Evolutionary conservation across 2,888 invertebrate species (phyloP), one percentile per base, ranked within the genome.

Genomic region (Falcaria lacertinaria): DNA sequence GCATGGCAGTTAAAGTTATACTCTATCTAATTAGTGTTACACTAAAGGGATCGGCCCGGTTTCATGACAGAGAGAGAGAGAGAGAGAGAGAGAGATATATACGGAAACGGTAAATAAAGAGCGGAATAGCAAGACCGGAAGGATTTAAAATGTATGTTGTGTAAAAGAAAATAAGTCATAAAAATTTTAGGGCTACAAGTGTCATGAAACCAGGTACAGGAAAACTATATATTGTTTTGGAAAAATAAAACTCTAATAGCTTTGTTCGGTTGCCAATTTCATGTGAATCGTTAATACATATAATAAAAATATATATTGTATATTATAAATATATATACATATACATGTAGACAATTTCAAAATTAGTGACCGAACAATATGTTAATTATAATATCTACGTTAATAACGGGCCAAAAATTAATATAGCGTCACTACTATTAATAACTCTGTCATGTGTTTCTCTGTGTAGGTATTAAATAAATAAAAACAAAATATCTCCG

Each of bases 391-490:
- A n/a, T 47, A 58, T 57, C 86, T 87, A 87, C 79, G 74, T 82
- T 81, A 80, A 77, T 74, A 57, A 74, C 77, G 84, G 85, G 81
- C 85, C 81, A 81, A 85, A 28, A 78, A 73, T 80, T 74, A 80
- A 79, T 73, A 77, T 80, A 83, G 86, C 87, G 60, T 70, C 53
- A 71, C 81, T 81, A 83, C 81, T 81, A 83, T 81, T 64, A 28
- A 75, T 79, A 74, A 80, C 67, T 81, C 57, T 89, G 89, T 88
- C 72, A 81, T 87, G 89, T 89, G 89, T 89, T 89, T 86, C 89
- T 89, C 89, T 89, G 89, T 89, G 85, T 86, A 83, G 83, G 86
- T 85, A 74, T 73, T 69, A 72, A 74, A 70, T 67, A 55, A 51
- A 42, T 22, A 22, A 22, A 37, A 37, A n/a, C 17, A 36, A 17